Evolutionary conservation across 1,140 invertebrate species (phyloP), one percentile per base, ranked within the genome.

Genomic region (Hyles euphorbiae): DNA sequence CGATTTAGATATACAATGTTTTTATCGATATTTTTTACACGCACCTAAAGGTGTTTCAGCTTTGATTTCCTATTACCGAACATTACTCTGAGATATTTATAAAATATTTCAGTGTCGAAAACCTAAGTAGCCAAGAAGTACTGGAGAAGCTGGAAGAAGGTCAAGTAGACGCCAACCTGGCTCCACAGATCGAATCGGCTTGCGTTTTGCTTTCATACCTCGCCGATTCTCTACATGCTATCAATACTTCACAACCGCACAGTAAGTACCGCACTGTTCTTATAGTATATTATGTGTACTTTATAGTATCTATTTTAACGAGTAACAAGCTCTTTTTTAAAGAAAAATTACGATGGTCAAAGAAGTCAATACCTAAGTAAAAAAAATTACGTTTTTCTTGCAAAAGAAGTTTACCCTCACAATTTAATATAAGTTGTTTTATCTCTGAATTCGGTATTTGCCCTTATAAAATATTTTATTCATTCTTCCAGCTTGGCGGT

Each of bases 191-290:
- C 3, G 95, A 96, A 68, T 94, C 95, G 0, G 91, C 93, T 1
- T 96, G 95, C 67, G 94, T 94, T 61, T 89, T 97, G 5, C 77
- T 96, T 3, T 93, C 94, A 10, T 96, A 96, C 70, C 87, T 96
- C 7, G 91, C 92, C 0, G 93, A 95, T 60, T 91, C 95, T 0
- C 88, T 95, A 12, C 91, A 90, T 50, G 92, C 93, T 2, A 89
- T 93, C 22, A 91, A 90, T 47, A 85, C 74, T 11, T 49, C 78
- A 5, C 81, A 80, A 53, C 70, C 78, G 8, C 81, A 83, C 33
- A 74, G 83, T 88, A 60, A 80, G 77, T 76, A 57, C 49, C 46
- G 11, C 0, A 49, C n/a, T 34, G 34, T 47, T 58, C 36, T 67
- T 3, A 53, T 53, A 12, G 9, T 33, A 47, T 47, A 47, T 22